Percentiles rank a stretch among this genome's conserved stretches.
phyloP scores from a whole-genome alignment of 2,888 invertebrate genomes.

The Amblyteles armatorius region DNA sequence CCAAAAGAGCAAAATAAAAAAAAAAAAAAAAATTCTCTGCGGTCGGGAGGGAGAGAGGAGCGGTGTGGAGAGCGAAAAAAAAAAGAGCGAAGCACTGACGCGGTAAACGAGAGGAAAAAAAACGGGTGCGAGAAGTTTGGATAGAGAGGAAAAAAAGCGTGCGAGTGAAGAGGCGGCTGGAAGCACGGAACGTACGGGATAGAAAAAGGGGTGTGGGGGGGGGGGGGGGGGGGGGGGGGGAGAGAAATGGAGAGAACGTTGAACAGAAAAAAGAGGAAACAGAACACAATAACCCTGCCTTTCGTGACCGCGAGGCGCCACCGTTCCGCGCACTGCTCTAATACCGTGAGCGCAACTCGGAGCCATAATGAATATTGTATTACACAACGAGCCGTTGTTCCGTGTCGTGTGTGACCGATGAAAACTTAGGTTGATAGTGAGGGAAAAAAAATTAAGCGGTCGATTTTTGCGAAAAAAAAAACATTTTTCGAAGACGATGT shows the following conservation, averaged over 20 bases:
- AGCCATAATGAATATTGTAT: slow-evolving; percentile 68
- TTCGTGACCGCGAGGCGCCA: slow-evolving; percentile 34
- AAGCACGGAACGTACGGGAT: slow-evolving; percentile 17
- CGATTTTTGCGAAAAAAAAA: slow-evolving; percentile 23
- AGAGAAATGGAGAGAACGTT: slow-evolving; percentile 5
- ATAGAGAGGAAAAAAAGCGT: slow-evolving; percentile 11
- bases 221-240: neutral
- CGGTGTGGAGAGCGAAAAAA: slow-evolving; percentile 12
- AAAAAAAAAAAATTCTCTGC: slow-evolving; percentile 23
- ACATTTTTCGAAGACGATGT: neutral
- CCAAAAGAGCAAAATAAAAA: slow-evolving; percentile 10
- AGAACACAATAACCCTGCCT: slow-evolving; percentile 15
- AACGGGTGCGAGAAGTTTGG: slow-evolving; percentile 25
- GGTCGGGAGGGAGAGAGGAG: slow-evolving; percentile 3
- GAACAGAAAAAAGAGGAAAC: neutral
- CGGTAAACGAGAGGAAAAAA: slow-evolving; percentile 60
- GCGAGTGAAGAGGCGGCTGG: slow-evolving; percentile 40
- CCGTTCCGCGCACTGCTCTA: slow-evolving; percentile 56
- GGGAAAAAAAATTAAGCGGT: slow-evolving; percentile 1
- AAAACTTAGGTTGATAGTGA: slow-evolving; percentile 48
- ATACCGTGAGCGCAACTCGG: slow-evolving; percentile 60
- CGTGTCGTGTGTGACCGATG: slow-evolving; percentile 59
- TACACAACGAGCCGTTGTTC: slow-evolving; percentile 68
- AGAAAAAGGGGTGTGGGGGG: slow-evolving; percentile 16
- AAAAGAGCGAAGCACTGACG: slow-evolving; percentile 29